Conservation (phyloP, 2,113 vertebrate species). For the Triplophysa dalaica region DNA sequence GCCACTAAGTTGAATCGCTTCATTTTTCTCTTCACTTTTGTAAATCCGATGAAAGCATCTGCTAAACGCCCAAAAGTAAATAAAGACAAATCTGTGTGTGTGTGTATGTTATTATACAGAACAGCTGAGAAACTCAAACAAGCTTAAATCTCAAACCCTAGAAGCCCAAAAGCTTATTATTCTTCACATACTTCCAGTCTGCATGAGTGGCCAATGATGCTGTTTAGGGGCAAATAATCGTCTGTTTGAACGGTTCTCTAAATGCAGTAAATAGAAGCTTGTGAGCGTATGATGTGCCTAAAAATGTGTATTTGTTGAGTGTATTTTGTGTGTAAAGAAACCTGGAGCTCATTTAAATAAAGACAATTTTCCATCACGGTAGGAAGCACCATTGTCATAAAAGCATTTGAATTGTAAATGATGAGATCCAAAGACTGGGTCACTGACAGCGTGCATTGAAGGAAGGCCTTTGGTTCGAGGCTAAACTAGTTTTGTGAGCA, state of each 20-base stretch:
- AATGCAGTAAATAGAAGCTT: constrained; percentile 15
- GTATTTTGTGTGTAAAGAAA: constrained; percentile 10
- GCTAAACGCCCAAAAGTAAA: not conserved
- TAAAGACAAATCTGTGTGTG: not conserved
- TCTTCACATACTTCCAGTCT: not conserved
- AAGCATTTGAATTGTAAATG: constrained; percentile 62
- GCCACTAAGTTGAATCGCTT: no score
- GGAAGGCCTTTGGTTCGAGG: constrained; percentile 27
- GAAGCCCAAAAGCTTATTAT: constrained; percentile 8
- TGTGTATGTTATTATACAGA: not conserved
- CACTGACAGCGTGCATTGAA: constrained; percentile 35
- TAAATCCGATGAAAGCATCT: no score
- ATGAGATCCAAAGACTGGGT: constrained; percentile 43
- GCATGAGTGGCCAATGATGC: constrained; percentile 33
- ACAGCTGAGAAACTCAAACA: constrained; percentile 3
- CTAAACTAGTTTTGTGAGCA: constrained; percentile 48
- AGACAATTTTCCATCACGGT: constrained; percentile 49
- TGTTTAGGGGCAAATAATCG: constrained; percentile 16
- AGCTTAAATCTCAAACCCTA: constrained; percentile 9
- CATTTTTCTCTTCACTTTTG: no score
- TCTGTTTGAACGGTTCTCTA: constrained; percentile 17
- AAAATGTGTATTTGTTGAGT: constrained; percentile 37
- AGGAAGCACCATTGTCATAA: constrained; percentile 45
- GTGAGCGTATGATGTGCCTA: constrained; percentile 31
- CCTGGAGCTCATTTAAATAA: constrained; percentile 41